A percentile compares a stretch with the other conserved stretches of the same genome.
phyloP scores from a whole-genome alignment of 2,797 vertebrate genomes.

The Zenarchopterus dispar region DNA sequence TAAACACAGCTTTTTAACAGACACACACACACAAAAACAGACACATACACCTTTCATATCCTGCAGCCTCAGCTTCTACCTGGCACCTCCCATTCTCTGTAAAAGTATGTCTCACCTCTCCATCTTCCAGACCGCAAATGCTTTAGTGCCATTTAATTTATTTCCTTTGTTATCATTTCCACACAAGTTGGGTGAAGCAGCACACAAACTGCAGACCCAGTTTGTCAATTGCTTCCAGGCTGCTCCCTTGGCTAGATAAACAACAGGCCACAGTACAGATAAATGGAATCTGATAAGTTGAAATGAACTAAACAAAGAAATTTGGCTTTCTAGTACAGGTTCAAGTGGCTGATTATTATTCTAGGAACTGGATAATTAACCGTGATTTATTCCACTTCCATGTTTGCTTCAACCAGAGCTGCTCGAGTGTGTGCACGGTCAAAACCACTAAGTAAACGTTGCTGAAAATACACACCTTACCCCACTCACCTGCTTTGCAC shows the following conservation, averaged over 20 bases:
- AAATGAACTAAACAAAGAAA: conserved; percentile 18
- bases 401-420: conserved; percentile 31
- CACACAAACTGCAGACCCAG: conserved; percentile 22
- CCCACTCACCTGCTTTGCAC: conserved; percentile 16
- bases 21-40: conserved; percentile 39
- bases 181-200: conserved; percentile 44
- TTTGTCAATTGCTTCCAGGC: conserved; percentile 50
- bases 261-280: conserved; percentile 20
- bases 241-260: conserved; percentile 49
- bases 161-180: conserved; percentile 68
- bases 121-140: conserved; percentile 58
- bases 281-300: conserved; percentile 27
- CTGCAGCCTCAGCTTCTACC: conserved; percentile 60
- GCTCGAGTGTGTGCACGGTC: conserved; percentile 29
- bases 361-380: conserved; percentile 17
- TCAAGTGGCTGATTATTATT: conserved; percentile 29
- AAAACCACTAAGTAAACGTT: conserved; percentile 50
- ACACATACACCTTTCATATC: conserved; percentile 64
- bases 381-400: conserved; percentile 2
- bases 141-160: conserved; percentile 65
- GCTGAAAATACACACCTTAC: conserved; percentile 46
- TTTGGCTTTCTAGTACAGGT: conserved; percentile 24
- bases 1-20: conserved; percentile 62
- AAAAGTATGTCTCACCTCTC: conserved; percentile 63
- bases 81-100: conserved; percentile 51